These are phyloP conservation scores for Temnothorax nylanderi DNA, from an alignment of 1,140 invertebrate genomes.

Conservation along the genomic window DNA sequence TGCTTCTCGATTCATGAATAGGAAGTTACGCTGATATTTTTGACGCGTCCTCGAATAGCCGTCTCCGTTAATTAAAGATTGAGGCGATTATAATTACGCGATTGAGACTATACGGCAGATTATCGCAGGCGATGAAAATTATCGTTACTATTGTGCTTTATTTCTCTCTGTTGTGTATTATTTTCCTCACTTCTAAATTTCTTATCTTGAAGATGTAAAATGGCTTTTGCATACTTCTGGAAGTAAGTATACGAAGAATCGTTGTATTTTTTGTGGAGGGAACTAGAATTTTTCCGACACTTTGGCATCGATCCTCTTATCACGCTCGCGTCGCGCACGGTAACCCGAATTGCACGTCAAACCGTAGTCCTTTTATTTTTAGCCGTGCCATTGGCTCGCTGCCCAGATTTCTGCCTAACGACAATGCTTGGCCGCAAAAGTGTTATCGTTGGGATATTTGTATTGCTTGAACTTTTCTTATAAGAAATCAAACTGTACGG, in stretches of 20 bases:
- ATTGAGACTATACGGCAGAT: background rate
- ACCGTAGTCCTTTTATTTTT: conserved; percentile 64
- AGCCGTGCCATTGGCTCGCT: conserved; percentile 4
- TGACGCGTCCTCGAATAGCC: background rate
- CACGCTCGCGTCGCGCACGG: background rate
- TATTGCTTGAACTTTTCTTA: background rate
- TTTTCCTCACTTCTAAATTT: background rate
- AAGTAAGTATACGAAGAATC: background rate
- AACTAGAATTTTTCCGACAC: background rate
- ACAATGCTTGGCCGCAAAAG: conserved; percentile 15
- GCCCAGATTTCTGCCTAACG: background rate
- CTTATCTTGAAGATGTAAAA: background rate
- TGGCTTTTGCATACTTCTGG: background rate
- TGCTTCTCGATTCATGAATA: background rate
- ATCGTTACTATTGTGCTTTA: background rate
- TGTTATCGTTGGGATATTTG: background rate
- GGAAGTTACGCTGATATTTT: background rate
- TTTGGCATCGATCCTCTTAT: conserved; percentile 26
- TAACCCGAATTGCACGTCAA: conserved; percentile 44
- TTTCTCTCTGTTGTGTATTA: background rate
- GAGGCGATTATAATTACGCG: background rate
- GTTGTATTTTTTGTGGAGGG: background rate
- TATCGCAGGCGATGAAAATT: background rate
- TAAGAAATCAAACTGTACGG: background rate
- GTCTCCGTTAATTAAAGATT: background rate